A percentile compares a stretch with the other conserved stretches of the same genome.
Conservation (phyloP, 2,888 invertebrate species). For the Pyrgus malvae region DNA sequence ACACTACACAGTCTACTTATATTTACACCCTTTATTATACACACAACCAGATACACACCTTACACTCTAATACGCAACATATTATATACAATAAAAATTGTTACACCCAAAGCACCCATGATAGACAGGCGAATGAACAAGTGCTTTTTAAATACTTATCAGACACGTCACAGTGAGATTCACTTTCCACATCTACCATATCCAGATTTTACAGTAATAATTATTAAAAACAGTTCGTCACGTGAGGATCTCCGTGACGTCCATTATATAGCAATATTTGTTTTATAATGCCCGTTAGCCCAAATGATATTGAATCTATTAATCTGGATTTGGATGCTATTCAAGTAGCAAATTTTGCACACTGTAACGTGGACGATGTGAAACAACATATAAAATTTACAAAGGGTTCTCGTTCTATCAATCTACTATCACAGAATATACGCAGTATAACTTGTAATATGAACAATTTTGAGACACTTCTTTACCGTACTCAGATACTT, state of each 20-base stretch:
- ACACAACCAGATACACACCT: too few species aligned
- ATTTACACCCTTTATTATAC: too few species aligned
- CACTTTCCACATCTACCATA: too few species aligned
- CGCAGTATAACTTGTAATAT: constrained; percentile 7
- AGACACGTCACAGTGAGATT: too few species aligned
- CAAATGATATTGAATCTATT: neutral
- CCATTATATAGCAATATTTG: neutral
- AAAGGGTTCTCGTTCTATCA: neutral
- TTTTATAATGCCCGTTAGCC: neutral
- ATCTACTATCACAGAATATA: neutral
- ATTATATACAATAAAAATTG: too few species aligned
- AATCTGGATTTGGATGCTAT: neutral
- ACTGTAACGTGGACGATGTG: neutral
- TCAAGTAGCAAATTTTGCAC: neutral
- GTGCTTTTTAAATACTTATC: too few species aligned
- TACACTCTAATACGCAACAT: too few species aligned
- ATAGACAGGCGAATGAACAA: too few species aligned
- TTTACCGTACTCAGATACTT: constrained; percentile 13
- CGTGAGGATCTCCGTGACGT: neutral
- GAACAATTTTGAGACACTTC: neutral
- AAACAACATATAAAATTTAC: neutral
- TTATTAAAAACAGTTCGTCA: neutral
- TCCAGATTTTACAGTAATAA: too few species aligned
- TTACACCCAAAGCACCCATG: too few species aligned
- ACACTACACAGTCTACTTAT: too few species aligned